These are phyloP conservation scores for Mus minutoides DNA, from an alignment of 2,797 vertebrate species.

Conservation along the genomic window DNA sequence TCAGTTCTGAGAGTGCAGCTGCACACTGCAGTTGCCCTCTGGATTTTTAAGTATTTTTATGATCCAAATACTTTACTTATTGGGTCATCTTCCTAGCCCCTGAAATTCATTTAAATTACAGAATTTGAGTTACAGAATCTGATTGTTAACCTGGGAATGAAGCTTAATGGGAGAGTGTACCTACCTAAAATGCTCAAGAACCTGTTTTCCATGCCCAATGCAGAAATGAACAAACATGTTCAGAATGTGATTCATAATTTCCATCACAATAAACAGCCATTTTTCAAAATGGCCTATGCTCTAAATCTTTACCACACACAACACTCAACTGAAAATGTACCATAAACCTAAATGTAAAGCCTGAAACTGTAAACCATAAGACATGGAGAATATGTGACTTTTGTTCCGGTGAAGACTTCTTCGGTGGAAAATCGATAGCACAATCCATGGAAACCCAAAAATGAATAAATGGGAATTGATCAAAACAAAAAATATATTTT, in stretches of 20 bases:
- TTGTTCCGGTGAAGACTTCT: background rate
- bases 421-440: background rate
- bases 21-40: background rate
- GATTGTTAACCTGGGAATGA: background rate
- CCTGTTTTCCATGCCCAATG: background rate
- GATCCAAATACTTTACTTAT: background rate
- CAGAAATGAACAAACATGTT: background rate
- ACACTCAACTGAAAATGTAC: background rate
- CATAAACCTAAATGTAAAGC: background rate
- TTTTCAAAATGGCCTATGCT: background rate
- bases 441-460: background rate
- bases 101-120: background rate
- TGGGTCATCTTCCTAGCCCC: background rate
- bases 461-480: background rate
- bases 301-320: background rate
- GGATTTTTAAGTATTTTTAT: background rate
- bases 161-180: background rate
- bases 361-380: background rate
- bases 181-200: background rate
- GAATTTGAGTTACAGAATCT: conserved; percentile 1
- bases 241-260: background rate
- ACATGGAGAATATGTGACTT: background rate
- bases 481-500: conserved; percentile 2
- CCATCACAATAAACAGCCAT: background rate
- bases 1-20: background rate